phyloP scores from a whole-genome alignment of 1,140 invertebrate genomes.

The Pseudomyrmex pallidus region DNA sequence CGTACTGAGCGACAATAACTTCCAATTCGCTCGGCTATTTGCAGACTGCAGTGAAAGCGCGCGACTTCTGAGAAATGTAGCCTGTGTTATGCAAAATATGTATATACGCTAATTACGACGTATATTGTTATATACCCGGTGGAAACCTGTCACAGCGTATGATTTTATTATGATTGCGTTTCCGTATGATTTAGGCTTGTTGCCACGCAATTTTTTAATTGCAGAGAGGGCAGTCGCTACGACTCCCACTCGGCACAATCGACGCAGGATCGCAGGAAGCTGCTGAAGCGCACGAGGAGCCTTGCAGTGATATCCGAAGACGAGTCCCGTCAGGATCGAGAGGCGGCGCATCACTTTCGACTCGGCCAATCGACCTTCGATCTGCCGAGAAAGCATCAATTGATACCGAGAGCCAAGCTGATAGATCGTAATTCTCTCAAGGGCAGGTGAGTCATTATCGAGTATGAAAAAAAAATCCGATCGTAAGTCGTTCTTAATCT shows the following conservation, averaged over 20 bases:
- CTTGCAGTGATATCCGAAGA: constrained; percentile 92
- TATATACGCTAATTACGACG: constrained; percentile 9
- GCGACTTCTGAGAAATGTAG: constrained; percentile 6
- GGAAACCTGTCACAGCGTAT: constrained; percentile 16
- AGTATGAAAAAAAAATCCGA: background rate
- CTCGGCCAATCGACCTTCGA: constrained; percentile 83
- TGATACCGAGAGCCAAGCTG: constrained; percentile 91
- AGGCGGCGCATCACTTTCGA: constrained; percentile 69
- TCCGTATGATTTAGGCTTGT: constrained; percentile 11
- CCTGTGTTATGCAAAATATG: constrained; percentile 11
- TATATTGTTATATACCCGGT: background rate
- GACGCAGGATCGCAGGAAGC: constrained; percentile 85
- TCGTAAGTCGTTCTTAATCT: background rate
- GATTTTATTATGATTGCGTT: constrained; percentile 42
- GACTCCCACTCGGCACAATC: constrained; percentile 75
- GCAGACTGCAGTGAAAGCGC: constrained; percentile 8
- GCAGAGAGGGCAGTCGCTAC: constrained; percentile 72
- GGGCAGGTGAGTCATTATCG: constrained; percentile 86
- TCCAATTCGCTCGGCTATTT: background rate
- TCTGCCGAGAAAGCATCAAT: constrained; percentile 88
- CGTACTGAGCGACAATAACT: constrained; percentile 5
- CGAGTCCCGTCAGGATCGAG: constrained; percentile 85
- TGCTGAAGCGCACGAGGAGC: constrained; percentile 89
- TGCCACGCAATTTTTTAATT: constrained; percentile 56
- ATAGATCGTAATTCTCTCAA: constrained; percentile 90